Evolutionary conservation across 2,888 invertebrate genomes (phyloP).

Genomic region (Diarsia mendica): DNA sequence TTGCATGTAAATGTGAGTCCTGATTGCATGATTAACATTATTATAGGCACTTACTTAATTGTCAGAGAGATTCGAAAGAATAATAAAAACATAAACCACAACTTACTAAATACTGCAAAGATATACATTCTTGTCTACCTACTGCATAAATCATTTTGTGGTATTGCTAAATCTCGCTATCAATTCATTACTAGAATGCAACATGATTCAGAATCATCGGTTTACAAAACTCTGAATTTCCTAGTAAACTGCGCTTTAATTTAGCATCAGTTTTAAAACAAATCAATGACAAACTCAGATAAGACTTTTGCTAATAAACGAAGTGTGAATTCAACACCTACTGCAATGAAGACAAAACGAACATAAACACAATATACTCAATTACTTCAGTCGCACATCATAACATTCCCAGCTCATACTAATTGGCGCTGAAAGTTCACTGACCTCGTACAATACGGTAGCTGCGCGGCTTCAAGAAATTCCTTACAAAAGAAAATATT

Average conservation of each 20-base stretch:
- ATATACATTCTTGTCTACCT: neutral
- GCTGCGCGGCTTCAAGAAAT: conserved; percentile 52
- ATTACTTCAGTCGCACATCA: conserved; percentile 49
- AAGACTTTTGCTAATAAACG: neutral
- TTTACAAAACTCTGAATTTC: conserved; percentile 7
- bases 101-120: neutral
- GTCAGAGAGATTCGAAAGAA: neutral
- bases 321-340: neutral
- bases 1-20: neutral
- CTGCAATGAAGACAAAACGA: neutral
- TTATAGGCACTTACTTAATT: neutral
- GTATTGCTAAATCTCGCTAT: conserved; percentile 1
- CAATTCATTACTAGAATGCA: conserved; percentile 21
- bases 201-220: conserved; percentile 33
- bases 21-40: neutral
- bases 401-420: conserved; percentile 46
- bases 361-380: conserved; percentile 13
- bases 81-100: neutral
- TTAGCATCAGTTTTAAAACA: neutral
- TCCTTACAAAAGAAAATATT: conserved; percentile 57
- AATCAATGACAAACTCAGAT: neutral
- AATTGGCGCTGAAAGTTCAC: conserved; percentile 61
- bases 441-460: conserved; percentile 59
- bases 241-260: neutral
- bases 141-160: conserved; percentile 24